Conservation (phyloP, 2,888 invertebrate genomes). For the Liopterus haemorrhoidalis region DNA sequence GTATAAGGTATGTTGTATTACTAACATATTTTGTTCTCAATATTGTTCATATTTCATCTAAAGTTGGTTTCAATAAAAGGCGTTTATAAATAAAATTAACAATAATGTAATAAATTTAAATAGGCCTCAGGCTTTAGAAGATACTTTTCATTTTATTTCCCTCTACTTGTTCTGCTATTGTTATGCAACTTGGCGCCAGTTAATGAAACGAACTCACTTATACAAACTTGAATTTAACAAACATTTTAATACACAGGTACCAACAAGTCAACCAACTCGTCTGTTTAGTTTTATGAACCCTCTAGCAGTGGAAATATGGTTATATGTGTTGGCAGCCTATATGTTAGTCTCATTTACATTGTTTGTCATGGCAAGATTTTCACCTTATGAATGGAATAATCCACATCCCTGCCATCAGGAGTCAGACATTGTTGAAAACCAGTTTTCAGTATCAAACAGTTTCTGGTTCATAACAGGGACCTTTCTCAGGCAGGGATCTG, state of each 20-base stretch:
- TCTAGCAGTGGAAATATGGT: conserved; percentile 79
- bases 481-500: conserved; percentile 79
- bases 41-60: neutral
- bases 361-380: conserved; percentile 74
- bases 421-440: conserved; percentile 62
- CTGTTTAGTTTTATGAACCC: conserved; percentile 85
- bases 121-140: too few relatives aligned
- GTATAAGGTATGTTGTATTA: conserved; percentile 59
- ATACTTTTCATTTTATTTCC: neutral
- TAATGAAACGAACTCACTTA: neutral
- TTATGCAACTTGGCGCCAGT: neutral
- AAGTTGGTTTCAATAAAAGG: neutral
- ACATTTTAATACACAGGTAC: conserved; percentile 50
- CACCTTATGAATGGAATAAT: conserved; percentile 75
- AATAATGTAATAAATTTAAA: neutral
- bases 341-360: conserved; percentile 70
- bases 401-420: conserved; percentile 64
- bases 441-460: conserved; percentile 75
- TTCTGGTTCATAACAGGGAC: conserved; percentile 89
- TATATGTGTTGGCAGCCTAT: conserved; percentile 75
- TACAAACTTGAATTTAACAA: neutral
- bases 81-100: neutral
- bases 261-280: conserved; percentile 62
- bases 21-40: neutral
- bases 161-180: neutral